Percentiles rank a stretch among this genome's conserved stretches.
phyloP scores from a whole-genome alignment of 2,113 vertebrate genomes.

The Halcyon malimbica region DNA sequence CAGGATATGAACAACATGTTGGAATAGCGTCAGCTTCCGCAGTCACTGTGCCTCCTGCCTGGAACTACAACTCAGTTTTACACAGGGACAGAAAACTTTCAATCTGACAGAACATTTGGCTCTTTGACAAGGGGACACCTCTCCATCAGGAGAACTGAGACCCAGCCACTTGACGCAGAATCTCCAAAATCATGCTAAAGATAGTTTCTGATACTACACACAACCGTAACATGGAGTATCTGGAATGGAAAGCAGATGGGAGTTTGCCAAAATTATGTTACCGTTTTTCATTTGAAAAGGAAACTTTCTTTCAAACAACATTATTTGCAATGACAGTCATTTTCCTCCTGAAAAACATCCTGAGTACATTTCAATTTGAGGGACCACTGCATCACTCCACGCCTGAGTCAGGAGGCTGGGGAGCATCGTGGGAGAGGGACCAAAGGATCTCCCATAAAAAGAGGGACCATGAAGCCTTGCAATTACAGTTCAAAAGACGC shows the following conservation, averaged over 20 bases:
- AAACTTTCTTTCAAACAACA: constrained; percentile 19
- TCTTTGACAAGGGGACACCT: neutral
- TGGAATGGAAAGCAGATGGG: neutral
- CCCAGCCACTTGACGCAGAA: neutral
- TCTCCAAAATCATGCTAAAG: neutral
- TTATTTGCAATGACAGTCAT: neutral
- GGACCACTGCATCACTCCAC: neutral
- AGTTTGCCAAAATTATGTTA: neutral
- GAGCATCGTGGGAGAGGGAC: neutral
- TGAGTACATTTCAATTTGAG: neutral
- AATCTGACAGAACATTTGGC: neutral
- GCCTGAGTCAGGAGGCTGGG: neutral
- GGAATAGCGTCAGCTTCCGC: constrained; percentile 20
- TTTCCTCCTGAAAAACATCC: constrained; percentile 19
- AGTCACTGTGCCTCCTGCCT: neutral
- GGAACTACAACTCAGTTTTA: neutral
- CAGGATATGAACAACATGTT: constrained; percentile 38
- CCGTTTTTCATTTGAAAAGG: neutral
- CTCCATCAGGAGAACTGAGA: neutral
- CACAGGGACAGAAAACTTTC: neutral
- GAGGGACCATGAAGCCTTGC: neutral
- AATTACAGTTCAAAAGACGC: neutral
- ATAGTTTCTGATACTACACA: neutral
- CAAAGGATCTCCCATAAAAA: neutral
- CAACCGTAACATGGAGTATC: neutral